Evolutionary conservation across 1,140 invertebrate species (phyloP), one percentile per base, ranked within the genome.

Genomic region (Drosophila obscura): DNA sequence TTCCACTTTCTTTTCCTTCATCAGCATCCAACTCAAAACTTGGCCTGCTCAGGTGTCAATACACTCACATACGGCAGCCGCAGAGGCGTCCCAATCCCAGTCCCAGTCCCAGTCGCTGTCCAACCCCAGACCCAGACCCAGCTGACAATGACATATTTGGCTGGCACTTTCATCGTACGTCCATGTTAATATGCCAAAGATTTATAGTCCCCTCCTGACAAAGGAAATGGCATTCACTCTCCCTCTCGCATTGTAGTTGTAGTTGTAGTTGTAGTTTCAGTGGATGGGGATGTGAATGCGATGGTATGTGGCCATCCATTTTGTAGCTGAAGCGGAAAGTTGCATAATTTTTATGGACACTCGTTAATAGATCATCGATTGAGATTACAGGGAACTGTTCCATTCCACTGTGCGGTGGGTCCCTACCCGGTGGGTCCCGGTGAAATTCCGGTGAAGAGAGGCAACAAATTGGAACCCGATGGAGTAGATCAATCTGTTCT

Each of bases 61-160:
- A 71, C 79, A 73, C 79, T 68, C 75, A 75, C 78, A 75, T 72
- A 50, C 67, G 78, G 67, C 73, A 78, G 74, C 82, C 78, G 74
- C 69, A 78, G 73, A 84, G 81, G 82, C 82, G 77, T 59, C 63
- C 16, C 26, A 31, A 55, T n/a, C n/a, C 62, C 39, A 44, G 9
- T 53, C 35, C 52, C 44, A 22, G 55, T 56, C 56, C 49, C 59
- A 45, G 1, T 4, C 16, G 7, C 28, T 16, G n/a, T 28, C 49
- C 31, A 31, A 7, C 8, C 65, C 49, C 44, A 67, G 39, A 48
- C 61, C 51, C 35, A 53, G 56, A 50, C 49, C 56, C 52, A 64
- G 48, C 79, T 89, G 83, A 89, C 83, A 88, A 89, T 88, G 83
- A 88, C 84, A 88, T 83, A 88, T 88, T 88, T 80, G 80, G 76